Base-by-base conservation (phyloP, 2,797 vertebrate genomes). In the Phaenicophaeus curvirostris region DNA sequence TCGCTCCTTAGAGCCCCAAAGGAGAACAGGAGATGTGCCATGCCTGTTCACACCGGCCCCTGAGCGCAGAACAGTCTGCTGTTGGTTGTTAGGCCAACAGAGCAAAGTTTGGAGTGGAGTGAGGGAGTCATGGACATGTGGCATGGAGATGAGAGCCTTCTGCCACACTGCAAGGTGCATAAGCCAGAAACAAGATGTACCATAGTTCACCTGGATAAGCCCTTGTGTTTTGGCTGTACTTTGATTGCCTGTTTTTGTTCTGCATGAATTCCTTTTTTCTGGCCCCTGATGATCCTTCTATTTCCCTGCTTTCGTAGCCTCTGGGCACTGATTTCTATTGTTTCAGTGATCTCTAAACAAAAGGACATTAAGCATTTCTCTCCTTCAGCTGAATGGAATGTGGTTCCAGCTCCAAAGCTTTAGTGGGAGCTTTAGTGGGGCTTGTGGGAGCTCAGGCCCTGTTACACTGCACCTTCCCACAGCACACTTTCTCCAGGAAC, bases 321-420 rank as follows among this genome's bases (percentile, higher is more conserved):
- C 54, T 78, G 62, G 46, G 51, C n/a, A 35, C 7, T 61, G 46
- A 66, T 20, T 86, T 65, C 46, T 50, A 55, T 74, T 78, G 53
- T 82, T 78, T 55, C 65, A 41, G 23, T 23, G 72, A 86, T 69
- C 67, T 55, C 73, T 46, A 71, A 86, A 89, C 50, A 85, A 67
- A 85, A 31, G 33, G 33, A 75, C 35, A 31, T 76, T 30, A 68
- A 65, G 41, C 0, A 1, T 89, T 94, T 89, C 67, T 65, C 30
- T 86, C 28, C 44, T 67, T 82, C 72, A 89, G 25, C 51, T 51
- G 46, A 78, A 55, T n/a, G 72, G 67, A 92, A 89, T 77, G 35
- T 73, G 41, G 55, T n/a, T 77, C 28, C 44, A 78, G 46, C 27
- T 42, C 30, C 1, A 1, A 39, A 72, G 41, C 25, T 80, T 35